Percentiles rank a stretch among this genome's conserved stretches.
phyloP scores from a whole-genome alignment of 1,140 invertebrate species.

The Pseudachorutes palmiensis region DNA sequence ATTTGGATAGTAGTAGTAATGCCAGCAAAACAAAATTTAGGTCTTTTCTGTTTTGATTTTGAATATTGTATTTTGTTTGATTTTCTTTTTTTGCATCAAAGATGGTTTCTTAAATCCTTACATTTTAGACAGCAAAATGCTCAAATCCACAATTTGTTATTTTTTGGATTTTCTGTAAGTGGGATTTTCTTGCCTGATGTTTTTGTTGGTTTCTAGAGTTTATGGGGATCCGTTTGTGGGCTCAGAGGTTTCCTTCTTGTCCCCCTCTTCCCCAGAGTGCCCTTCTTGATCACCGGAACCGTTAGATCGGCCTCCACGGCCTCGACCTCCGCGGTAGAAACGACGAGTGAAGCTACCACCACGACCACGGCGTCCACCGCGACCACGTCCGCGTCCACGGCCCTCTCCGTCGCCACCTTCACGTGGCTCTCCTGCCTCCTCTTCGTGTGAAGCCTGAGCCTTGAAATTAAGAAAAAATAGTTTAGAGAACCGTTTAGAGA shows the following conservation, averaged over 20 bases:
- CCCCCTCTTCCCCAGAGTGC: background rate
- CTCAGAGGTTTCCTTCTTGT: slow-evolving; percentile 7
- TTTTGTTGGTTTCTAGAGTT: background rate
- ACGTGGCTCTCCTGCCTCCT: slow-evolving; percentile 40
- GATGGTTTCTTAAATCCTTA: background rate
- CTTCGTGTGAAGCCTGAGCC: slow-evolving; percentile 43
- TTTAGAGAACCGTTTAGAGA: too few relatives aligned
- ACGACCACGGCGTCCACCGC: slow-evolving; percentile 40
- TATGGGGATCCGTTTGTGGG: background rate
- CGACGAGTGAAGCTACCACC: slow-evolving; percentile 51
- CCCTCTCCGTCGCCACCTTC: slow-evolving; percentile 40
- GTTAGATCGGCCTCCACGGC: slow-evolving; percentile 17
- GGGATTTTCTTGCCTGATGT: background rate
- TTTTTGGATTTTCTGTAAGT: background rate
- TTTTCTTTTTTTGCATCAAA: slow-evolving; percentile 5
- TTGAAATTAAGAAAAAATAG: slow-evolving; percentile 1
- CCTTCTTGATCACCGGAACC: slow-evolving; percentile 10
- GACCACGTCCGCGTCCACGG: slow-evolving; percentile 36
- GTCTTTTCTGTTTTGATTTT: background rate
- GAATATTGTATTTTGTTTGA: background rate
- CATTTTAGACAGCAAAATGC: background rate
- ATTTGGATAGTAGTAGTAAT: slow-evolving; percentile 1
- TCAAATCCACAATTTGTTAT: slow-evolving; percentile 1
- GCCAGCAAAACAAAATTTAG: background rate
- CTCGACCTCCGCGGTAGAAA: slow-evolving; percentile 51